These are phyloP conservation scores for Polypedilum pembai DNA, from an alignment of 1,140 invertebrate genomes.

Conservation along the genomic window DNA sequence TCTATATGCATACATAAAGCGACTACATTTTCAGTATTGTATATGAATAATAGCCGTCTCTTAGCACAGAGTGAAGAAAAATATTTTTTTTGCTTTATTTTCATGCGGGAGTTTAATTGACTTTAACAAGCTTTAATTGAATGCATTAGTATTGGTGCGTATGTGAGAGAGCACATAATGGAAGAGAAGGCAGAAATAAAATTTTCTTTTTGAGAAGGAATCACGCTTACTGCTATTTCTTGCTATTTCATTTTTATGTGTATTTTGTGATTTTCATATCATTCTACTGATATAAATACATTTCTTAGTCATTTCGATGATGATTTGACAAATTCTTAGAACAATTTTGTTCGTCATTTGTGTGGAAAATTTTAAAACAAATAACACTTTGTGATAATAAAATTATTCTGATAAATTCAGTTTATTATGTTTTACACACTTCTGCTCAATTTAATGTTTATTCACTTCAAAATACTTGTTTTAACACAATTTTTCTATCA, in stretches of 20 bases:
- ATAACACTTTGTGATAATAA: no score
- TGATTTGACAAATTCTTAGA: no score
- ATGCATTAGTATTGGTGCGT: not conserved
- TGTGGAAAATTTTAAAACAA: no score
- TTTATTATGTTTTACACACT: no score
- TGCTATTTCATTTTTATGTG: not conserved
- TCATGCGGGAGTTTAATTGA: constrained; percentile 26
- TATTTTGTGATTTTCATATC: no score
- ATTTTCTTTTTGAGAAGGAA: not conserved
- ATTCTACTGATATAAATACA: no score
- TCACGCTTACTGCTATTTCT: not conserved
- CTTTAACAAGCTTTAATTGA: constrained; percentile 27
- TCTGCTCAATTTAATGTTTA: no score
- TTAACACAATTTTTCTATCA: no score
- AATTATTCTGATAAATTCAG: no score
- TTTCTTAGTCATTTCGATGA: no score
- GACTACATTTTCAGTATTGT: not conserved
- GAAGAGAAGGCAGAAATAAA: not conserved
- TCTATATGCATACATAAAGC: not conserved
- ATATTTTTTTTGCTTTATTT: constrained; percentile 14
- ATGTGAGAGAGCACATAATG: not conserved
- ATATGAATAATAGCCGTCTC: not conserved
- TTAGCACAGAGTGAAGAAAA: not conserved
- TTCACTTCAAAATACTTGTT: no score
- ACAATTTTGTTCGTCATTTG: no score